Conservation (phyloP, 2,113 vertebrate species). For the Brachypodius melanocephalos region DNA sequence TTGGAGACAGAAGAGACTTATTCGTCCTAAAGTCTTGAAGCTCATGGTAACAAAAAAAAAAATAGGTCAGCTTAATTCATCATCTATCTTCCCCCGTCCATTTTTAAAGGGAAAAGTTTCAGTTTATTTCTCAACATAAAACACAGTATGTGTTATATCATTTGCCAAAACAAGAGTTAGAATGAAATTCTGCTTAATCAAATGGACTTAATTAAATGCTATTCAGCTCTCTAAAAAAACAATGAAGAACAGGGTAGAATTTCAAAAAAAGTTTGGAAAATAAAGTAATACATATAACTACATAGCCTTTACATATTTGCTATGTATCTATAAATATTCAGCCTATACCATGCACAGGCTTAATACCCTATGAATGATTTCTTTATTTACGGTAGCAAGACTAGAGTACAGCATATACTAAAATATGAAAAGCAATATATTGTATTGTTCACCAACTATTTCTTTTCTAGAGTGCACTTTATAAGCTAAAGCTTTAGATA, state of each 20-base stretch:
- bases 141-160: neutral
- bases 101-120: neutral
- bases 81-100: neutral
- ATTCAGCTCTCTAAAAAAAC: neutral
- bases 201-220: neutral
- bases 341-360: neutral
- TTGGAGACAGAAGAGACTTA: neutral
- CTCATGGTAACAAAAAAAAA: neutral
- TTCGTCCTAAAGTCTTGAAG: neutral
- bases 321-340: neutral
- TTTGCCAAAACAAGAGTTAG: neutral
- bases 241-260: neutral
- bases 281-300: neutral
- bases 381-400: neutral
- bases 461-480: neutral
- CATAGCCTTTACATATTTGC: neutral
- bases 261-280: neutral
- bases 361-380: neutral
- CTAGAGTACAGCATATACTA: neutral
- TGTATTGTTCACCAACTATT: neutral
- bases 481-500: neutral
- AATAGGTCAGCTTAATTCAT: neutral
- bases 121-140: neutral
- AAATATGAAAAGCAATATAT: neutral
- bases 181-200: neutral